Evolutionary conservation across 1,140 invertebrate species (phyloP), one percentile per base, ranked within the genome.

Genomic region (Drosophila eugracilis): DNA sequence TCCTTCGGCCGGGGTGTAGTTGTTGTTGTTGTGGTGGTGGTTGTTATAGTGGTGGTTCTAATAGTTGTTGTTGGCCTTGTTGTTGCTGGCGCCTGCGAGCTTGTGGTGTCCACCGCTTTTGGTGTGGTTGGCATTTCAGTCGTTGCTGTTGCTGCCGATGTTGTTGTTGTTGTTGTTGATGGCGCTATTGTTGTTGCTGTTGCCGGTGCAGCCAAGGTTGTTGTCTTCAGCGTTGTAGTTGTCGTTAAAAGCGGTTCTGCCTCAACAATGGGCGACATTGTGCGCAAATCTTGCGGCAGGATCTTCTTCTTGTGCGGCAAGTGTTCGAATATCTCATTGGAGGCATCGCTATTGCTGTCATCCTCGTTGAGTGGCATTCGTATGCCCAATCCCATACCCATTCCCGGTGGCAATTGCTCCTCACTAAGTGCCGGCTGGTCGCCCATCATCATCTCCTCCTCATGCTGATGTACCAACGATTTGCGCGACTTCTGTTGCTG

Each of bases 401-500:
- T 15, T 10, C 21, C 52, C 15, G 32, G 41, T 1, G 75, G 77
- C 50, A 78, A 17, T 17, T 75, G 75, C 39, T 79, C 71, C n/a
- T 63, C 69, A n/a, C 75, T 89, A 4, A 75, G 30, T 0, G 83
- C 59, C 53, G 91, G 90, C 41, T 90, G 89, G 32, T 91, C 91
- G 5, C 89, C 90, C 90, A 91, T 81, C 91, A 92, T 92, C 74
- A 91, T 79, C 37, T 91, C 89, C 36, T 79, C 41, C 36, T 81
- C 48, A 3, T 58, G n/a, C 21, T 52, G 54, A 24, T 37, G 55
- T n/a, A 15, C 30, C 22, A 34, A 5, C 2, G 69, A 19, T 9
- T 63, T 63, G 10, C 54, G 24, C 10, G 62, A 32, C 34, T 65
- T 41, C 30, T 69, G 22, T 26, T 48, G 54, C 28, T 62, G 36